Evolutionary conservation across 2,888 invertebrate genomes (phyloP), one percentile per base, ranked within the genome.

Genomic region (Xestia c-nigrum): DNA sequence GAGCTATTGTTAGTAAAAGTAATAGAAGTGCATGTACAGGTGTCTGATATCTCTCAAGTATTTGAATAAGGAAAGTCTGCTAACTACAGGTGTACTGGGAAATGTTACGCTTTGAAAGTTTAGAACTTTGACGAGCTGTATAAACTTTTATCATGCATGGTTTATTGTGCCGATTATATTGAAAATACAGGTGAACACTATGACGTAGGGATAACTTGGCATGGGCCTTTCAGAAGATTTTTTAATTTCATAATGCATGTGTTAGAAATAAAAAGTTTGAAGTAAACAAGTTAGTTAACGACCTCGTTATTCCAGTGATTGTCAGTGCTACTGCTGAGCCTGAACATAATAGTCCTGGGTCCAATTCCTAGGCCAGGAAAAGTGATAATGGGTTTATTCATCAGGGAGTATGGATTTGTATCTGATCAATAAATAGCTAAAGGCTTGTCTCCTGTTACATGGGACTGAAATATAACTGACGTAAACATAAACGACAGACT

Each of bases 21-120:
- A 78, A 80, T 63, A 63, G 67, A 57, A 55, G 59, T 38, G 14
- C 16, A 24, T 59, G 38, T 61, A 70, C 21, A n/a, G 52, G 69
- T 66, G 31, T 66, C 65, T 19, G 40, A 21, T 66, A 69, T 70
- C 31, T 52, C 61, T 55, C 12, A 65, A 69, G n/a, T 76, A 77
- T 83, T 77, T 83, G 43, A 67, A 83, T 71, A 57, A 55, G 50
- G 52, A 46, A 52, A 74, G 21, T 78, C 38, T 24, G 16, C 9
- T 47, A 46, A 50, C 46, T 63, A 40, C 24, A 31, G 19, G 21
- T 10, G 24, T 43, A 55, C 50, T 16, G 38, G 50, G 57, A 46
- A 81, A 46, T 65, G 10, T 31, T 40, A 19, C 66, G 24, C 57
- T 83, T 57, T 67, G 66, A 83, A 46, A 52, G 31, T 64, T 3